Evolutionary conservation across 23 tunicate genomes (phyloP).

Genomic region (Trididemnum clinides): DNA sequence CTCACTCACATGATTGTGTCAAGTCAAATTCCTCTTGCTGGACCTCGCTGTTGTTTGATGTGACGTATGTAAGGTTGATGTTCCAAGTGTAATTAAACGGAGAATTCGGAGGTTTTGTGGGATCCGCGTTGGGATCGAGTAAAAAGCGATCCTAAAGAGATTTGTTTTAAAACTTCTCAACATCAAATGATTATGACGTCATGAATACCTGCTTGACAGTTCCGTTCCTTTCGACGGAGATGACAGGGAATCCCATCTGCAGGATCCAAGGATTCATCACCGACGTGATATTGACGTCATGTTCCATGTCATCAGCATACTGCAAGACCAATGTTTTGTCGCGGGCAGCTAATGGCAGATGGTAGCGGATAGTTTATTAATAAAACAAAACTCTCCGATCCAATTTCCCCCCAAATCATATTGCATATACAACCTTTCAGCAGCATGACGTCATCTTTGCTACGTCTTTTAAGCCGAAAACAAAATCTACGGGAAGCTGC

Average conservation of each 20-base stretch:
- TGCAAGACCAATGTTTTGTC: too few relatives aligned
- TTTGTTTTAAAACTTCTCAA: too few relatives aligned
- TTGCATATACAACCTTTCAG: too few relatives aligned
- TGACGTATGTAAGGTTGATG: slow-evolving; percentile 50
- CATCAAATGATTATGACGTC: background rate
- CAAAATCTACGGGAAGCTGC: too few relatives aligned
- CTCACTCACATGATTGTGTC: too few relatives aligned
- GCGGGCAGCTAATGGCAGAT: too few relatives aligned
- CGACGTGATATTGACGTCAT: slow-evolving; percentile 18
- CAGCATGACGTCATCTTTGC: too few relatives aligned
- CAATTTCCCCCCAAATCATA: too few relatives aligned
- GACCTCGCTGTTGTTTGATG: slow-evolving; percentile 30
- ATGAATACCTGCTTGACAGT: slow-evolving; percentile 32
- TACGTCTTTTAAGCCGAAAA: too few relatives aligned
- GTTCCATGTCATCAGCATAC: background rate
- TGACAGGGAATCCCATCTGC: slow-evolving; percentile 90
- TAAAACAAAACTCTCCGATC: too few relatives aligned
- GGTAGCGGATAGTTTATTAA: too few relatives aligned
- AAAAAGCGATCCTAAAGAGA: slow-evolving; percentile 65
- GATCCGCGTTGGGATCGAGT: slow-evolving; percentile 67
- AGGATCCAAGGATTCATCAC: slow-evolving; percentile 75
- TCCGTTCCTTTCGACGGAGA: slow-evolving; percentile 20
- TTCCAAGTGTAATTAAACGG: slow-evolving; percentile 73
- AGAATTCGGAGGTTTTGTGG: slow-evolving; percentile 20
- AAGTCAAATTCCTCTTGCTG: background rate